Percentiles rank a stretch among this genome's conserved stretches.
phyloP scores from a whole-genome alignment of 2,888 invertebrate genomes.

The Allygus modestus region DNA sequence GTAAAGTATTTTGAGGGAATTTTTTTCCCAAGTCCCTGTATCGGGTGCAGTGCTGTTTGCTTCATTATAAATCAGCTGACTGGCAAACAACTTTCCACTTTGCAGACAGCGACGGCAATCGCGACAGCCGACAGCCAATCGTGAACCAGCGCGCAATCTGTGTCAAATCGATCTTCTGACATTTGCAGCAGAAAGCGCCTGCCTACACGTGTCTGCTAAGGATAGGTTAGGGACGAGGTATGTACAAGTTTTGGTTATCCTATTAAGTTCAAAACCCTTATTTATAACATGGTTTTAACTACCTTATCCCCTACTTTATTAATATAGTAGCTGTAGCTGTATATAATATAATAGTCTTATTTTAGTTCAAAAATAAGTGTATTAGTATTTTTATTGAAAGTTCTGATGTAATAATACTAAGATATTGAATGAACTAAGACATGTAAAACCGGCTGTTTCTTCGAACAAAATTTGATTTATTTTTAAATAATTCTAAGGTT shows the following conservation, averaged over 20 bases:
- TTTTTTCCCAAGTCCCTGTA: neutral
- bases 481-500: no score
- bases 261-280: no score
- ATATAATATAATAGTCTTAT: no score
- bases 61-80: slow-evolving; percentile 7
- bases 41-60: neutral
- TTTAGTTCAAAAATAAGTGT: no score
- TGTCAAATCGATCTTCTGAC: neutral
- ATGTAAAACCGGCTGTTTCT: no score
- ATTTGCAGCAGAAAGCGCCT: neutral
- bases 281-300: no score
- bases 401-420: no score
- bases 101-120: neutral
- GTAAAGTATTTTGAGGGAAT: neutral
- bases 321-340: no score
- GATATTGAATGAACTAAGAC: no score
- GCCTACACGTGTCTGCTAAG: neutral
- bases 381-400: no score
- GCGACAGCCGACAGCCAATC: neutral
- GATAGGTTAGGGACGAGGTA: neutral
- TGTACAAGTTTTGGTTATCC: neutral
- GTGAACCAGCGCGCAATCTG: neutral
- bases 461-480: no score
- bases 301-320: no score
- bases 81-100: neutral